These are phyloP conservation scores for Tautogolabrus adspersus DNA, from an alignment of 2,113 vertebrate species.

Conservation along the genomic window DNA sequence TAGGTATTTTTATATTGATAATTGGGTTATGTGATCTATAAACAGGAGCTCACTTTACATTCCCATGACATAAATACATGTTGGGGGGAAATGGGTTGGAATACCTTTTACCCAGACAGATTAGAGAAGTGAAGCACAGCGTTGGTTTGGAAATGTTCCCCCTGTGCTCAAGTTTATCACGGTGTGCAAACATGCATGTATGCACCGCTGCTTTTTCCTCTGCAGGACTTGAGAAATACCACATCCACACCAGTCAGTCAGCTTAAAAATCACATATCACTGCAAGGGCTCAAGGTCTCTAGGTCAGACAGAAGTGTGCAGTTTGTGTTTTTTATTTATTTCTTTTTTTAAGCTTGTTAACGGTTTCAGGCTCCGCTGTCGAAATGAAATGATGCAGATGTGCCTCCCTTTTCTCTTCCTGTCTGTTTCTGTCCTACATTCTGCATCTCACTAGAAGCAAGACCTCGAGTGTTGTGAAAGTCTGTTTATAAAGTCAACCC, in stretches of 20 bases:
- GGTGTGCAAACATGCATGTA: neutral
- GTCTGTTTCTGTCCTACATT: constrained; percentile 21
- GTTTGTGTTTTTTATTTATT: constrained; percentile 6
- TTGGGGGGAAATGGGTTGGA: constrained; percentile 24
- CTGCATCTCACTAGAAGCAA: constrained; percentile 30
- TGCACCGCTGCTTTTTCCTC: constrained; percentile 12
- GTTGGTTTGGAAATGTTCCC: constrained; percentile 35
- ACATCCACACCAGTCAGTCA: constrained; percentile 25
- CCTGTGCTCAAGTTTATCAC: constrained; percentile 42
- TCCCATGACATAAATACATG: constrained; percentile 50
- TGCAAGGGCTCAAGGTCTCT: constrained; percentile 10
- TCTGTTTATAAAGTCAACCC: constrained; percentile 79
- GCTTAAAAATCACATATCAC: constrained; percentile 26
- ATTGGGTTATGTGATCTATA: constrained; percentile 52
- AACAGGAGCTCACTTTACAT: constrained; percentile 45
- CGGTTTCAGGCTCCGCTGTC: constrained; percentile 13
- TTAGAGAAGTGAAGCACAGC: neutral
- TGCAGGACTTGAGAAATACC: constrained; percentile 32
- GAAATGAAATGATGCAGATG: constrained; percentile 42
- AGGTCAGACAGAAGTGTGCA: constrained; percentile 20
- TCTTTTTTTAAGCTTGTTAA: constrained; percentile 20
- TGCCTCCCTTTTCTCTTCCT: neutral
- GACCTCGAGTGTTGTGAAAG: constrained; percentile 65
- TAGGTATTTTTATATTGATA: constrained; percentile 56
- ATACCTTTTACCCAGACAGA: constrained; percentile 44